Conservation (phyloP, 2,888 invertebrate genomes). For the Melanargia galathea region DNA sequence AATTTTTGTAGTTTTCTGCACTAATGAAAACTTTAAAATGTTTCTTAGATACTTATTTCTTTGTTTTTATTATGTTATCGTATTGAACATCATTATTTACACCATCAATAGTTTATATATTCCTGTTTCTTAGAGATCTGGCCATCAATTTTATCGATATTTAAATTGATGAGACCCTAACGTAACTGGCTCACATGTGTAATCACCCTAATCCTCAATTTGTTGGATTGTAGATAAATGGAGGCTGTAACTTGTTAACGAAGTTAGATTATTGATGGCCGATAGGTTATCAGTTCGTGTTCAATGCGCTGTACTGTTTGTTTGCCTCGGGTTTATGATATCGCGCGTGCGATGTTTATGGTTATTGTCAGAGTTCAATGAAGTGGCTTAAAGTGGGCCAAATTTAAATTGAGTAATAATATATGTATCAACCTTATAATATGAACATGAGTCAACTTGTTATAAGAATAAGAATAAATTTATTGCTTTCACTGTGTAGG, state of each 20-base stretch:
- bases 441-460: too few relatives aligned
- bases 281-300: slow-evolving; percentile 32
- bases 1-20: too few relatives aligned
- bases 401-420: background rate
- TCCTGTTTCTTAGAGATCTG: background rate
- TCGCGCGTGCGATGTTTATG: slow-evolving; percentile 7
- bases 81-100: too few relatives aligned
- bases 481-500: too few relatives aligned
- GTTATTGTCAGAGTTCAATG: slow-evolving; percentile 13
- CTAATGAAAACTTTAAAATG: too few relatives aligned
- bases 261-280: slow-evolving; percentile 36
- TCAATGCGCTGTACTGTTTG: slow-evolving; percentile 25
- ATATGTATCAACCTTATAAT: background rate
- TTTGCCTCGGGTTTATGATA: slow-evolving; percentile 21
- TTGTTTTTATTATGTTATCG: too few relatives aligned
- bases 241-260: slow-evolving; percentile 29
- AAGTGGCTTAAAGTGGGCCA: background rate
- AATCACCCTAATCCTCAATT: slow-evolving; percentile 17
- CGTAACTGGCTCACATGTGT: background rate
- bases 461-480: too few relatives aligned
- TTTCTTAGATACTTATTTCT: too few relatives aligned
- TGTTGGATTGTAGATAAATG: slow-evolving; percentile 29
- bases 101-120: background rate
- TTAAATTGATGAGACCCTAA: background rate
- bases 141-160: background rate